Base-by-base conservation (phyloP, 92 coral and sea anemone genomes). In the Umimayanthus chanpuru region DNA sequence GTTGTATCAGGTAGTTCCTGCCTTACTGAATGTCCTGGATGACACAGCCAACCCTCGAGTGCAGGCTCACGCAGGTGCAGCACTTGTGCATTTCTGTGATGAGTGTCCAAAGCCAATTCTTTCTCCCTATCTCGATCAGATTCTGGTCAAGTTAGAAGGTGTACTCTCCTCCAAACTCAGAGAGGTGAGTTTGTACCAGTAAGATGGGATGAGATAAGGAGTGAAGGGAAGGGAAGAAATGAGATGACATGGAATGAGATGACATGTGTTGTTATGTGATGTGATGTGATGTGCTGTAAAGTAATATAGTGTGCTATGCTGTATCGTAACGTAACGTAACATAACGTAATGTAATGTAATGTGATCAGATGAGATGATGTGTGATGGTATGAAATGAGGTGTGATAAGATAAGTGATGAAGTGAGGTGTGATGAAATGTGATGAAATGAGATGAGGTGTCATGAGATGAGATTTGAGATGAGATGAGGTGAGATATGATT, bases 51-150 rank as follows among this genome's bases (percentile, higher is more conserved):
- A 97, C 89, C 99, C 99, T n/a, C 94, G 99, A 86, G 99, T 97
- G 41, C 99, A 97, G 89, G 99, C 99, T 5, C 99, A 97, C 67
- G 98, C 99, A 40, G 99, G 98, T 5, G 99, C 99, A 4, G 99
- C 99, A 53, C 94, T 97, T 47, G 99, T 97, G 18, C 95, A 97
- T 72, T 97, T 97, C 86, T 95, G 98, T 79, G 99, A 97, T 23
- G 99, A 97, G 49, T 97, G 99, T 78, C 99, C 99, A 7, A 97
- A 97, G 79, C 87, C 88, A 73, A 95, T 93, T 28, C 88, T 97
- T 23, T 79, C 94, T 26, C 91, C 94, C 11, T 95, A 97, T 87
- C 96, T 97, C 44, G 99, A 95, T 68, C 90, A 88, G 73, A 94
- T 96, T 43, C 86, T 97, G 50, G 89, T 87, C 26, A 97, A 97